These are phyloP conservation scores for Bembecia ichneumoniformis DNA, from an alignment of 2,888 invertebrate species.

Conservation along the genomic window DNA sequence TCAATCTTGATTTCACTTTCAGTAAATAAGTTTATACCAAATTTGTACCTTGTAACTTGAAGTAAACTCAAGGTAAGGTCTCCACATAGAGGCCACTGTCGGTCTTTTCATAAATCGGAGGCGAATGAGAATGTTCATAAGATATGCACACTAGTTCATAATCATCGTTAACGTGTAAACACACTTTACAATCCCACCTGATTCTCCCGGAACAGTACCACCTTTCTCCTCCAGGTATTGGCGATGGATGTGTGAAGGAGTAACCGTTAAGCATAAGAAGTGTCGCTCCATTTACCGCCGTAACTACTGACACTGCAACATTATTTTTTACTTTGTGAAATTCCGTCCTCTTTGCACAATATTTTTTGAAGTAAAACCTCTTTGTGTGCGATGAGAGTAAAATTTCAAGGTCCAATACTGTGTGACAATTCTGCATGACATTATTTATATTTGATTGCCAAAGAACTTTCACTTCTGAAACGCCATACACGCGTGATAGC, in stretches of 20 bases:
- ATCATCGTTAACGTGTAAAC: constrained; percentile 60
- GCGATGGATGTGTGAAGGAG: constrained; percentile 56
- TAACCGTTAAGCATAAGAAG: constrained; percentile 58
- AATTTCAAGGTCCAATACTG: neutral
- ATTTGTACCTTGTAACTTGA: neutral
- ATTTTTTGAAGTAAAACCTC: neutral
- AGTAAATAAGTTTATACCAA: neutral
- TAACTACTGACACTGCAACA: constrained; percentile 53
- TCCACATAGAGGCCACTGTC: constrained; percentile 46
- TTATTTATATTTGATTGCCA: too few species aligned
- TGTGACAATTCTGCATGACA: too few species aligned
- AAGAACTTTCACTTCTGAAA: too few species aligned
- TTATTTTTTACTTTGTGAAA: neutral
- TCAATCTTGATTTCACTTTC: constrained; percentile 11
- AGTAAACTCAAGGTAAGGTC: constrained; percentile 11
- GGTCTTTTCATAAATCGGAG: constrained; percentile 48
- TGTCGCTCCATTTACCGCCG: constrained; percentile 56
- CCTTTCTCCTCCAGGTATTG: constrained; percentile 52
- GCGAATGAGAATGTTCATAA: constrained; percentile 46
- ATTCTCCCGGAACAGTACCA: constrained; percentile 60
- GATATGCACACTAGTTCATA: constrained; percentile 59
- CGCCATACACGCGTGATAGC: too few species aligned
- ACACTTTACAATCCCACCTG: constrained; percentile 49
- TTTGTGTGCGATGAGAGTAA: neutral
- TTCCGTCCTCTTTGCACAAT: neutral